phyloP scores from a whole-genome alignment of 1,140 invertebrate species.

The Anastatus disparis region DNA sequence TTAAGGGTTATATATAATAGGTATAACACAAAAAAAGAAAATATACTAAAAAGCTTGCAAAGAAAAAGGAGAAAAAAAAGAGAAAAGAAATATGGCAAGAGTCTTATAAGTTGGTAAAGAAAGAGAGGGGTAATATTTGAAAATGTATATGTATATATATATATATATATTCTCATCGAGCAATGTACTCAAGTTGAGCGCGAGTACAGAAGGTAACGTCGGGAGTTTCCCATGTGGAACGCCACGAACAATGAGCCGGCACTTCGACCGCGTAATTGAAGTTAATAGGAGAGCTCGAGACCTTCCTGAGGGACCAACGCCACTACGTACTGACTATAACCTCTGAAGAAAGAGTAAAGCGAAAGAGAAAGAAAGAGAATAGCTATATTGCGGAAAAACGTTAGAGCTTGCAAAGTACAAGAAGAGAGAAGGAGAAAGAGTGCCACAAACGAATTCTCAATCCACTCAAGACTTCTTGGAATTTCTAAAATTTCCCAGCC shows the following conservation, averaged over 20 bases:
- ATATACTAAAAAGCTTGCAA: too few relatives aligned
- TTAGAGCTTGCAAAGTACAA: too few relatives aligned
- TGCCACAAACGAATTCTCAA: slow-evolving; percentile 23
- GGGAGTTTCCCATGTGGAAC: slow-evolving; percentile 42
- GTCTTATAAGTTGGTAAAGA: too few relatives aligned
- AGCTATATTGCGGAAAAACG: too few relatives aligned
- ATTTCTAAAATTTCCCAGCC: slow-evolving; percentile 23
- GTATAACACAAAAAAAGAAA: too few relatives aligned
- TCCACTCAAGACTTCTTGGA: slow-evolving; percentile 22
- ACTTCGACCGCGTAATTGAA: slow-evolving; percentile 49
- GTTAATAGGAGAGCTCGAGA: slow-evolving; percentile 47
- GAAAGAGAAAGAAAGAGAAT: neutral
- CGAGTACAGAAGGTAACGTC: neutral
- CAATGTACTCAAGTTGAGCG: too few relatives aligned
- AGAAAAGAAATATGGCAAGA: slow-evolving; percentile 17
- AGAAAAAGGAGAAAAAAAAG: too few relatives aligned
- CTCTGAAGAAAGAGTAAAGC: too few relatives aligned
- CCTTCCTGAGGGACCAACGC: slow-evolving; percentile 39
- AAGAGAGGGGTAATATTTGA: slow-evolving; percentile 24
- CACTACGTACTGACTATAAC: too few relatives aligned
- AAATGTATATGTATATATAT: too few relatives aligned
- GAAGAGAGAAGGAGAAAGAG: neutral
- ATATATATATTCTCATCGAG: too few relatives aligned
- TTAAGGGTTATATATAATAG: too few relatives aligned
- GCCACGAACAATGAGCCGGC: slow-evolving; percentile 46